Evolutionary conservation across 2,888 invertebrate genomes (phyloP), one percentile per base, ranked within the genome.

Genomic region (Bursaphelenchus okinawaensis): DNA sequence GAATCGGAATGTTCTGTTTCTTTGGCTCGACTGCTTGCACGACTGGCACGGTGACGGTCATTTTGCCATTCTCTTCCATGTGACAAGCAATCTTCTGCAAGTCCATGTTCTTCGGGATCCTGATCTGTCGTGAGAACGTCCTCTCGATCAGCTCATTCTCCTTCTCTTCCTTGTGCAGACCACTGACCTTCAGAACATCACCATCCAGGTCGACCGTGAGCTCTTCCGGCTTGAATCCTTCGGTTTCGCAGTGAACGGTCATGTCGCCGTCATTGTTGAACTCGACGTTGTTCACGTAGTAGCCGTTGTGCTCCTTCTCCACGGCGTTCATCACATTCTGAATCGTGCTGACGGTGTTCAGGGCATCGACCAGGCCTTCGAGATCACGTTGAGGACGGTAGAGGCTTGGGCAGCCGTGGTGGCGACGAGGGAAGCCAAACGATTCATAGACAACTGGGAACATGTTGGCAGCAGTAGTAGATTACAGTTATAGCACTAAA

Each of bases 181-280:
- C 72, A 27, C 66, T 67, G 52, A 73, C 56, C 31, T 67, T 71
- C 52, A 73, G 62, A 19, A 65, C 55, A 27, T 61, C 57, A 50
- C 69, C 71, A 27, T 71, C 69, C 29, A 73, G 56, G 28, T 68
- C 68, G 64, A 73, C 67, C 58, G 68, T 71, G 27, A 73, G 57
- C 62, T 73, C 71, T 52, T 73, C 70, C 19, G 72, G 72, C 56
- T 67, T 69, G 54, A 54, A 54, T 12, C 40, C 40, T 40, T 40
- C 40, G 6, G 40, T 40, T 40, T 40, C 40, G 40, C 40, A 40
- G 6, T 40, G 40, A 40, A 40, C 6, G 6, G n/a, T 12, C 40
- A 40, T 40, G 40, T 40, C 40, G 1, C 40, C 40, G 1, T 40
- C 40, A 12, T 40, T 40, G 40, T 40, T 40, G 40, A 40, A 40